Base-by-base conservation (phyloP, 2,888 invertebrate species). In the Volucella zonaria region DNA sequence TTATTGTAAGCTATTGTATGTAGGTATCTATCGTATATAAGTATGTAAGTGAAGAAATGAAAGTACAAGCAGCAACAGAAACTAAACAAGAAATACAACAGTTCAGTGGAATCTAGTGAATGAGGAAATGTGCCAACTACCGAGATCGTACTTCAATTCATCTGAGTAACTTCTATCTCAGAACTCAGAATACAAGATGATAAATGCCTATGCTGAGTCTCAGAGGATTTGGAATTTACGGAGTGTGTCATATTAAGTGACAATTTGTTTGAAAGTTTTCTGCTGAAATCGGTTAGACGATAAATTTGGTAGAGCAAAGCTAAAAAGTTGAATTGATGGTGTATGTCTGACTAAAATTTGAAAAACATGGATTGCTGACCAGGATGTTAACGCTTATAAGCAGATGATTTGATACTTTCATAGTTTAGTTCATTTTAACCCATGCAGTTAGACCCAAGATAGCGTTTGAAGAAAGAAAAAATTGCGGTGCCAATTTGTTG, bases 71-170 rank as follows among this genome's bases (percentile, higher is more conserved):
- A 31, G 6, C 4, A 31, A 31, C 31, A 31, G 31, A 6, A 31
- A 31, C 1, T 6, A 6, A 31, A 31, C 31, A 6, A 31, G 31
- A 31, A 31, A 31, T 31, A 31, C 31, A 68, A 40, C 61, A 61
- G 56, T n/a, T 73, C 59, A 43, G 52, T 73, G 61, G 73, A 73
- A 73, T 67, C 61, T 76, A 40, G 23, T 56, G 45, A 52, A 9
- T 11, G 11, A 42, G 52, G 43, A 71, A 43, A 66, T 76, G 66
- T 42, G 71, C 43, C 47, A 66, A 49, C 49, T 56, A 47, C 42
- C 23, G 61, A 15, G 54, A 42, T 70, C 42, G 70, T 66, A 54
- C 67, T 76, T 77, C 61, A 71, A 47, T 61, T 66, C 59, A 31
- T 15, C 56, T 15, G 54, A 76, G 64, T 31, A 6, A 6, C 31